A percentile compares a stretch with the other conserved stretches of the same genome.
phyloP scores from a whole-genome alignment of 2,888 invertebrate genomes.

The Sceliomorpha sp. region DNA sequence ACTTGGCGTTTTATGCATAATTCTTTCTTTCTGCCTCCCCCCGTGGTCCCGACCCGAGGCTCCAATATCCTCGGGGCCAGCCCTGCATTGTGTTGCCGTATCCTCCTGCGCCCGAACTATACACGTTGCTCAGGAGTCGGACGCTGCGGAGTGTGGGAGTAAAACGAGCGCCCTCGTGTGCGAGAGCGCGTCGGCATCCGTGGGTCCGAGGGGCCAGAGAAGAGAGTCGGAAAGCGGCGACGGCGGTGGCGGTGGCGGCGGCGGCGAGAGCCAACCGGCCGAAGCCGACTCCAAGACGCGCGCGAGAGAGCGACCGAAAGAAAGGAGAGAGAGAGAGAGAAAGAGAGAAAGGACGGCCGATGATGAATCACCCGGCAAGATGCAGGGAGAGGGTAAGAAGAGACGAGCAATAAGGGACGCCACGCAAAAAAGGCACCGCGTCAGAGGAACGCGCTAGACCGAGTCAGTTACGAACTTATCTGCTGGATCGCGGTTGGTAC shows the following conservation, averaged over 20 bases:
- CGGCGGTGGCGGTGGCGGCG: too few relatives aligned
- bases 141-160: constrained; percentile 65
- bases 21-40: too few relatives aligned
- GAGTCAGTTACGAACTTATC: constrained; percentile 78
- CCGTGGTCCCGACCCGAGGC: too few relatives aligned
- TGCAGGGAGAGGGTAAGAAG: constrained; percentile 56
- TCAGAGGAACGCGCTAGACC: constrained; percentile 75
- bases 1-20: too few relatives aligned
- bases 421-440: constrained; percentile 66
- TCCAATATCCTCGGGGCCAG: neutral
- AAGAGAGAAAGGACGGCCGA: constrained; percentile 55
- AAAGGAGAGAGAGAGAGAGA: constrained; percentile 41
- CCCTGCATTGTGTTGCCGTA: constrained; percentile 1
- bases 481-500: constrained; percentile 58
- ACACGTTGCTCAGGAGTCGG: constrained; percentile 65
- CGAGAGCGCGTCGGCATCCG: constrained; percentile 23
- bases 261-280: constrained; percentile 50
- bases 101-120: constrained; percentile 46
- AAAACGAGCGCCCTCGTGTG: constrained; percentile 59
- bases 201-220: constrained; percentile 17
- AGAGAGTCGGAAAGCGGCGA: constrained; percentile 27
- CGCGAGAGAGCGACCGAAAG: constrained; percentile 27
- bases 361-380: constrained; percentile 63
- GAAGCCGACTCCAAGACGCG: constrained; percentile 22
- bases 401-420: constrained; percentile 64